Conservation (phyloP, 2,888 invertebrate species). For the Acrobasis consociella region DNA sequence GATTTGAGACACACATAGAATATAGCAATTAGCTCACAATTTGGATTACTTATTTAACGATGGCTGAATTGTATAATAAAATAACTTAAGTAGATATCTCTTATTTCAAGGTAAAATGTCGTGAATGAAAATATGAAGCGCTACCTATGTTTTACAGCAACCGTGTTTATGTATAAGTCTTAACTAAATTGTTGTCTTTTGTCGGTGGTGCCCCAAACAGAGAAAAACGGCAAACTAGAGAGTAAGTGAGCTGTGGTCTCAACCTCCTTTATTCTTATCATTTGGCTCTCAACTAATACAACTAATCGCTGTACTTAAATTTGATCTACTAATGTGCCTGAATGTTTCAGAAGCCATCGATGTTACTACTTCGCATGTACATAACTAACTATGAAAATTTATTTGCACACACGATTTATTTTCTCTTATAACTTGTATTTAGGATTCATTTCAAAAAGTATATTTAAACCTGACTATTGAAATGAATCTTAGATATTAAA, state of each 20-base stretch:
- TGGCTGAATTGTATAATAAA: background rate
- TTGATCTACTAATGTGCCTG: constrained; percentile 70
- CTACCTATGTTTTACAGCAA: background rate
- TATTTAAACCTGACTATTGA: constrained; percentile 32
- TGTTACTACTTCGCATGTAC: constrained; percentile 62
- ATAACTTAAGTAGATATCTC: background rate
- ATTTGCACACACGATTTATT: constrained; percentile 54
- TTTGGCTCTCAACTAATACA: constrained; percentile 73
- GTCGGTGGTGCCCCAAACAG: constrained; percentile 83
- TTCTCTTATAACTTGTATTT: constrained; percentile 26
- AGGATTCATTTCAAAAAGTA: constrained; percentile 26
- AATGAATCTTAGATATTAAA: constrained; percentile 53
- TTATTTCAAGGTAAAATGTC: too few species aligned
- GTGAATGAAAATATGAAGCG: background rate
- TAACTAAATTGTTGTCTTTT: constrained; percentile 79
- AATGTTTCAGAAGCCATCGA: constrained; percentile 60
- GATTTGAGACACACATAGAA: constrained; percentile 16
- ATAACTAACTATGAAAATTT: constrained; percentile 59
- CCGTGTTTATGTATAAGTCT: constrained; percentile 40
- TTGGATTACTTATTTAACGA: background rate
- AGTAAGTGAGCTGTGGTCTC: constrained; percentile 84
- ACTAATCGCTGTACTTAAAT: constrained; percentile 74
- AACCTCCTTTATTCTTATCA: constrained; percentile 72
- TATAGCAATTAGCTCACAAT: constrained; percentile 12
- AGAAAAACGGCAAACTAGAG: constrained; percentile 78